These are phyloP conservation scores for Zhuqinia jingwanae DNA, from an alignment of 2,888 invertebrate species.

Conservation along the genomic window DNA sequence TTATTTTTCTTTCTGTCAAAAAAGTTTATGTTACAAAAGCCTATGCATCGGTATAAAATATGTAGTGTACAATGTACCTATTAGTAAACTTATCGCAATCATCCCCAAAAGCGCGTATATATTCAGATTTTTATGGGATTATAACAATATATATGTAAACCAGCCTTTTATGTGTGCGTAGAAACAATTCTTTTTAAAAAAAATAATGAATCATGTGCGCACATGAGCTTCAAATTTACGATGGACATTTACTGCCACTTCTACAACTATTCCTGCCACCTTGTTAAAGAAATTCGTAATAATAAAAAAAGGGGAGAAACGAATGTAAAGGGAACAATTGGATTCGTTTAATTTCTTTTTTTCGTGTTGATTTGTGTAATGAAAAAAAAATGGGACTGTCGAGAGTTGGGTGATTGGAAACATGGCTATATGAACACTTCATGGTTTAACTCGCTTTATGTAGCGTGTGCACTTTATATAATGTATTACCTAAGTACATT, in stretches of 20 bases:
- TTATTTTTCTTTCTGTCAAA: background rate
- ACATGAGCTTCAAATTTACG: constrained; percentile 34
- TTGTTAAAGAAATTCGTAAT: constrained; percentile 20
- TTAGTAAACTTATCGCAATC: background rate
- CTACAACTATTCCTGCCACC: constrained; percentile 8
- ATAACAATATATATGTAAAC: background rate
- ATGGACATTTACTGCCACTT: constrained; percentile 39
- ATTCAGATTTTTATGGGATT: background rate
- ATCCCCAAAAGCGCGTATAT: no score
- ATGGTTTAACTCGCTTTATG: background rate
- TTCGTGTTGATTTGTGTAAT: constrained; percentile 5
- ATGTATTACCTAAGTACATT: no score
- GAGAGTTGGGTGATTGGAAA: constrained; percentile 3
- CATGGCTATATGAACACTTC: background rate
- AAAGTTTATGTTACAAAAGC: background rate
- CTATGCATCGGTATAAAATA: background rate
- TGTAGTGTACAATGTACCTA: background rate
- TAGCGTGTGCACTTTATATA: background rate
- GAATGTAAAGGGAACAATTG: background rate
- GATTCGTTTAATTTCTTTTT: background rate
- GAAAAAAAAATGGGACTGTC: constrained; percentile 9
- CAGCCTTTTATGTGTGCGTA: background rate
- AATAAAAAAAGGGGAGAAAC: background rate
- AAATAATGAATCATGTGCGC: constrained; percentile 42
- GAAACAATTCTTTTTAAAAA: background rate